These are phyloP conservation scores for Hippocampus guttulatus DNA, from an alignment of 2,113 vertebrate genomes.

Conservation along the genomic window DNA sequence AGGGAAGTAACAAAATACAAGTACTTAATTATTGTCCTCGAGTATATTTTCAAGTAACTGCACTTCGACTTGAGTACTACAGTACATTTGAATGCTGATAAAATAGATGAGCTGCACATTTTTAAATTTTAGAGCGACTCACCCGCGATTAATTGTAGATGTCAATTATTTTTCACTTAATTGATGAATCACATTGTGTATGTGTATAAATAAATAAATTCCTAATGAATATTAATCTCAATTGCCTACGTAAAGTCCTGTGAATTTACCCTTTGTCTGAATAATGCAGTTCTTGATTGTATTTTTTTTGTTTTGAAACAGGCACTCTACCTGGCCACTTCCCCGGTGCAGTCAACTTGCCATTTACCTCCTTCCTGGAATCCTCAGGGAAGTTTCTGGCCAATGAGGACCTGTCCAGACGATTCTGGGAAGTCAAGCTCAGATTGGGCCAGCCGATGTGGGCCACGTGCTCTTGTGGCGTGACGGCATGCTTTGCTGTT, in stretches of 20 bases:
- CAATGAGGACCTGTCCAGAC: constrained; percentile 67
- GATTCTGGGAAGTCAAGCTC: constrained; percentile 77
- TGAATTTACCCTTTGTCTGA: too few relatives aligned
- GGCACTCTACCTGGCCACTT: constrained; percentile 88
- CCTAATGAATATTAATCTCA: too few relatives aligned
- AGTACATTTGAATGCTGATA: too few relatives aligned
- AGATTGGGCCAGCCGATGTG: constrained; percentile 80
- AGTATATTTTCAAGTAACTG: too few relatives aligned
- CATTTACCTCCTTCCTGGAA: constrained; percentile 82
- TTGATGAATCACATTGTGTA: not conserved
- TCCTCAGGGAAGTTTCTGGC: constrained; percentile 77
- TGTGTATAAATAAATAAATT: too few relatives aligned
- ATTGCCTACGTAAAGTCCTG: too few relatives aligned
- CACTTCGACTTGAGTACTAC: too few relatives aligned
- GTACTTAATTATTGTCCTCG: too few relatives aligned
- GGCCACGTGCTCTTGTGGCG: constrained; percentile 85
- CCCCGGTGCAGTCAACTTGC: constrained; percentile 80
- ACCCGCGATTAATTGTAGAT: too few relatives aligned
- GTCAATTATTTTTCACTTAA: not conserved
- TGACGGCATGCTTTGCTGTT: constrained; percentile 85
- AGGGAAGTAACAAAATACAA: too few relatives aligned
- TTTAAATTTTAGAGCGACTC: too few relatives aligned
- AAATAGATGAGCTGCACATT: too few relatives aligned
- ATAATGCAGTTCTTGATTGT: not conserved
- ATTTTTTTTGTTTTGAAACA: constrained; percentile 33